Conservation (phyloP, 1,140 invertebrate species). For the Drosophila varians region DNA sequence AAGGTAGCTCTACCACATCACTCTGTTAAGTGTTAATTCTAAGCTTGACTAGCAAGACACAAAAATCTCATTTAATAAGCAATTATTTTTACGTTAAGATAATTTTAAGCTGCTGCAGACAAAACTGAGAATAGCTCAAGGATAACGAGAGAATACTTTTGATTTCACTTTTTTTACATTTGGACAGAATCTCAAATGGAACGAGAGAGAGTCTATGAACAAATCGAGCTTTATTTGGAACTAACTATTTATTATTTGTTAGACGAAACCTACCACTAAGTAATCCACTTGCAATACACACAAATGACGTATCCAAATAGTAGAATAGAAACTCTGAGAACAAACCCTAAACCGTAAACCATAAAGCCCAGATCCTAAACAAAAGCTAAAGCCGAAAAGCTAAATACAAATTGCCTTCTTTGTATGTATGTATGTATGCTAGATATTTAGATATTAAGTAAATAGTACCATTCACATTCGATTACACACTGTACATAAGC, state of each 20-base stretch:
- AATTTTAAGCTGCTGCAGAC: slow-evolving; percentile 21
- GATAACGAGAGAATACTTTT: slow-evolving; percentile 3
- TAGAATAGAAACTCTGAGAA: slow-evolving; percentile 61
- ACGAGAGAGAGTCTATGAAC: slow-evolving; percentile 49
- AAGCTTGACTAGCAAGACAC: slow-evolving; percentile 43
- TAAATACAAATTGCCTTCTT: slow-evolving; percentile 33
- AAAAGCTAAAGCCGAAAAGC: slow-evolving; percentile 22
- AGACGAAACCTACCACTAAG: slow-evolving; percentile 16
- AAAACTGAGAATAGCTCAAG: slow-evolving; percentile 36
- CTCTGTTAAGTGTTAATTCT: slow-evolving; percentile 49
- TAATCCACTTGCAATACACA: slow-evolving; percentile 52
- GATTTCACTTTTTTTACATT: slow-evolving; percentile 23
- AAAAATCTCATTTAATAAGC: slow-evolving; percentile 55
- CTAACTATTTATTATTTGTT: slow-evolving; percentile 40
- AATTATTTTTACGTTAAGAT: slow-evolving; percentile 47
- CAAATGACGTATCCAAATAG: slow-evolving; percentile 77
- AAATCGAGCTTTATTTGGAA: slow-evolving; percentile 70
- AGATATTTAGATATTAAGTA: slow-evolving; percentile 38
- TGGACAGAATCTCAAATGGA: slow-evolving; percentile 45
- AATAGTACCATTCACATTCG: slow-evolving; percentile 18
- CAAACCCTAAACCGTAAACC: slow-evolving; percentile 13
- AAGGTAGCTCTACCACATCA: slow-evolving; percentile 13
- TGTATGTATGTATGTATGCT: slow-evolving; percentile 56
- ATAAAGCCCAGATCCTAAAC: slow-evolving; percentile 3
- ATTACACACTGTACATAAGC: slow-evolving; percentile 42